phyloP scores from a whole-genome alignment of 1,140 invertebrate genomes.

The Kradibia gibbosae region DNA sequence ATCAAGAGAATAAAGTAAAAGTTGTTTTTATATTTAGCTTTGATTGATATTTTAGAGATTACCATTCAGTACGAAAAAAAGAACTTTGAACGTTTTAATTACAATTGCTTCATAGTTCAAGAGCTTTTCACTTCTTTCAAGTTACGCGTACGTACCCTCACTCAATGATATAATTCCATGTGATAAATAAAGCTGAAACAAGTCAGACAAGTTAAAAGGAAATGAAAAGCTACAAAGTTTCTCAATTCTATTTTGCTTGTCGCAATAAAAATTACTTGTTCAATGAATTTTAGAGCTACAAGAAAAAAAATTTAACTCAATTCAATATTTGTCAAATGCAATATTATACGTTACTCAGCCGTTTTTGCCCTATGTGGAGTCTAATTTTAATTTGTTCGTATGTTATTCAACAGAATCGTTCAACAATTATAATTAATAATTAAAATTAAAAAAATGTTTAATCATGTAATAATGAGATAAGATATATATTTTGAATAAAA shows the following conservation, averaged over 20 bases:
- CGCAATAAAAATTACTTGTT: background rate
- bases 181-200: background rate
- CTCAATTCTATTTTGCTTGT: background rate
- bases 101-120: background rate
- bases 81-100: slow-evolving; percentile 20
- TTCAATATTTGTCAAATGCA: too few species aligned
- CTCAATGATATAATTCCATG: background rate
- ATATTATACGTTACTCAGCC: too few species aligned
- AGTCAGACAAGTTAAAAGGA: background rate
- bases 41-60: background rate
- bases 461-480: too few species aligned
- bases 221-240: background rate
- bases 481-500: too few species aligned
- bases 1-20: background rate
- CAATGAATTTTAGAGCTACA: background rate
- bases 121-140: background rate
- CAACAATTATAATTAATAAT: too few species aligned
- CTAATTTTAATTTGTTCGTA: too few species aligned
- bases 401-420: too few species aligned
- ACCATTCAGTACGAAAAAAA: background rate
- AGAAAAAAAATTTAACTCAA: background rate
- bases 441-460: too few species aligned
- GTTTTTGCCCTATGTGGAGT: too few species aligned
- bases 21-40: background rate
- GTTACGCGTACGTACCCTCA: background rate